Base-by-base conservation (phyloP, 2,113 vertebrate genomes). In the Takifugu bimaculatus region DNA sequence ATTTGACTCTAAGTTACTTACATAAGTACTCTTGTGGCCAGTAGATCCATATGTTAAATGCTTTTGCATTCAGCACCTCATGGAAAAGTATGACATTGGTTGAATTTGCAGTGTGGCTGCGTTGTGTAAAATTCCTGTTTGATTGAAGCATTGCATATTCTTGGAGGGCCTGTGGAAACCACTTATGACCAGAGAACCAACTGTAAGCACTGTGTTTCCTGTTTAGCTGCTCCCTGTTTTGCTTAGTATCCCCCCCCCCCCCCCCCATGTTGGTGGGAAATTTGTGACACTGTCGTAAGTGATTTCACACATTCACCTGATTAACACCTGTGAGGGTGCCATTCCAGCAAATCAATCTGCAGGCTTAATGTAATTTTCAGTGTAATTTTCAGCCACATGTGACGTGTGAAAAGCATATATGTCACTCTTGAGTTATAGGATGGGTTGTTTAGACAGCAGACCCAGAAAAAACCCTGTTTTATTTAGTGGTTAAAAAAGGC, bases 401-500 rank as follows among this genome's bases (percentile, higher is more conserved):
- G 44, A 14, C 3, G 12, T 26, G 20, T 26, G 13, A 27, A 67
- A 68, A 49, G 9, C 54, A 48, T 39, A 62, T 26, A n/a, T 25
- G 48, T 20, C 20, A 44, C 68, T 63, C 44, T 14, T 51, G 14
- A 60, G 68, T 67, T 71, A 54, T 77, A 69, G 60, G 59, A 68
- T 79, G 68, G 58, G 61, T 64, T 79, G 68, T 83, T 84, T 85
- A 80, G 78, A 71, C 68, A 49, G 60, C 58, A 71, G 68, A 73
- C 65, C 47, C 54, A 65, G 60, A 80, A 74, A 80, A 77, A 80
- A 67, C 62, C 68, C 68, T 73, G 74, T 83, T 88, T 87, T 86
- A 88, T 89, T 85, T 86, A 81, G 83, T 81, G 82, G 70, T 84
- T 69, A 81, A 85, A 85, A 85, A 74, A 82, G 84, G 83, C 73